Conservation (phyloP, 2,113 vertebrate species). For the Cynoglossus semilaevis region DNA sequence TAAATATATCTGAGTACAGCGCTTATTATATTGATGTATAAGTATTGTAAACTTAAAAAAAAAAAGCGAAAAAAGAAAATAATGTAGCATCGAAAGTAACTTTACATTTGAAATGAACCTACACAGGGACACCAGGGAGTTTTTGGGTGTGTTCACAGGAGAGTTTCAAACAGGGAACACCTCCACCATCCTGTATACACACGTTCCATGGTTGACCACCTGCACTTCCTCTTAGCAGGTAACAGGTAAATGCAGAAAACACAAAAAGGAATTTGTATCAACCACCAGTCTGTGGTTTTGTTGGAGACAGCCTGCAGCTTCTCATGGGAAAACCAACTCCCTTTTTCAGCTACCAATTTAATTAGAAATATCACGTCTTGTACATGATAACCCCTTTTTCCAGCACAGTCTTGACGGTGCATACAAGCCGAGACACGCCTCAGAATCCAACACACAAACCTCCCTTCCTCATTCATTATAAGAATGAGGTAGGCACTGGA, state of each 20-base stretch:
- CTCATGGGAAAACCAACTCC: not conserved
- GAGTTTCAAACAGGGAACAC: not conserved
- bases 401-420: constrained; percentile 12
- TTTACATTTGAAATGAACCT: not conserved
- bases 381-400: constrained; percentile 1
- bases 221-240: not conserved
- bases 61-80: no score
- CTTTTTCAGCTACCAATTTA: constrained; percentile 2
- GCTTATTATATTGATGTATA: no score
- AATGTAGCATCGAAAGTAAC: no score
- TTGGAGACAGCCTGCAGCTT: not conserved
- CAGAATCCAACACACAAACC: constrained; percentile 14
- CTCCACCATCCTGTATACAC: not conserved
- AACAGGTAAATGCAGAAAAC: constrained; percentile 1
- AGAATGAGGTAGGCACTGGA: constrained; percentile 40
- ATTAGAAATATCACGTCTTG: constrained; percentile 4
- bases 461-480: no score
- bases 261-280: not conserved
- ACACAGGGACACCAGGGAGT: constrained; percentile 15
- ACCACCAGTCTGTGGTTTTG: constrained; percentile 1
- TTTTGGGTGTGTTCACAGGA: constrained; percentile 10
- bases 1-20: no score
- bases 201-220: not conserved
- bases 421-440: constrained; percentile 35
- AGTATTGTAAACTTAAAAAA: no score